Percentiles rank a stretch among this genome's conserved stretches.
Evolutionary conservation across 2,888 invertebrate species (phyloP).

Genomic region (Cyclophora albipunctata): DNA sequence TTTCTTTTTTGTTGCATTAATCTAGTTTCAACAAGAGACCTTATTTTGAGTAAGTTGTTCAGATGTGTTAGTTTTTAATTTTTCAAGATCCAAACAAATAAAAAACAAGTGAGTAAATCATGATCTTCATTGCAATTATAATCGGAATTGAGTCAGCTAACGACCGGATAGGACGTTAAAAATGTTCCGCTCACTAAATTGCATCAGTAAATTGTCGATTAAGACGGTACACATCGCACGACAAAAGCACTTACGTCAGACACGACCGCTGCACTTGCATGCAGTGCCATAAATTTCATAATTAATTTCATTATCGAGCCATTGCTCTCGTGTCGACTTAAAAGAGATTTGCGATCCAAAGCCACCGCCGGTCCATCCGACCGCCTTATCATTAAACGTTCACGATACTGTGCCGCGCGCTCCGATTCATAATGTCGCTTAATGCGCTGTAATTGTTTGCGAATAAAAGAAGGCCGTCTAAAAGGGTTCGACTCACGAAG

Average conservation of each 20-base stretch:
- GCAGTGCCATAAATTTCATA: conserved; percentile 57
- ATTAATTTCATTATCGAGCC: conserved; percentile 65
- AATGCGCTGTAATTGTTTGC: conserved; percentile 57
- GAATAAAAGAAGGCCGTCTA: conserved; percentile 47
- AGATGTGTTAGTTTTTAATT: no score
- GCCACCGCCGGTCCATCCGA: conserved; percentile 38
- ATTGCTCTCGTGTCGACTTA: conserved; percentile 63
- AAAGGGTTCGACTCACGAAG: conserved; percentile 43
- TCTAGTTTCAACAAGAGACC: no score
- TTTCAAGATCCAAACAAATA: background rate
- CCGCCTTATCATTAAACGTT: conserved; percentile 63
- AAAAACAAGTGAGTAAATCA: background rate
- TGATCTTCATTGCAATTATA: conserved; percentile 39
- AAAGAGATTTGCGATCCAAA: conserved; percentile 61
- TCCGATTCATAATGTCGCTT: conserved; percentile 45
- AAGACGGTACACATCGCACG: conserved; percentile 52
- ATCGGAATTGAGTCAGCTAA: conserved; percentile 42
- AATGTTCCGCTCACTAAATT: conserved; percentile 38
- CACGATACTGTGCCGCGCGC: conserved; percentile 43
- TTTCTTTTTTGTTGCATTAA: no score
- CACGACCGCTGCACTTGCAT: conserved; percentile 32
- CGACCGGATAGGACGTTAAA: conserved; percentile 33
- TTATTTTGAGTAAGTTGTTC: no score
- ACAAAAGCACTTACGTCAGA: conserved; percentile 45
- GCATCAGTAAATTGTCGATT: conserved; percentile 57